Base-by-base conservation (phyloP, 2,888 invertebrate genomes). In the Exephanes ischioxanthus region DNA sequence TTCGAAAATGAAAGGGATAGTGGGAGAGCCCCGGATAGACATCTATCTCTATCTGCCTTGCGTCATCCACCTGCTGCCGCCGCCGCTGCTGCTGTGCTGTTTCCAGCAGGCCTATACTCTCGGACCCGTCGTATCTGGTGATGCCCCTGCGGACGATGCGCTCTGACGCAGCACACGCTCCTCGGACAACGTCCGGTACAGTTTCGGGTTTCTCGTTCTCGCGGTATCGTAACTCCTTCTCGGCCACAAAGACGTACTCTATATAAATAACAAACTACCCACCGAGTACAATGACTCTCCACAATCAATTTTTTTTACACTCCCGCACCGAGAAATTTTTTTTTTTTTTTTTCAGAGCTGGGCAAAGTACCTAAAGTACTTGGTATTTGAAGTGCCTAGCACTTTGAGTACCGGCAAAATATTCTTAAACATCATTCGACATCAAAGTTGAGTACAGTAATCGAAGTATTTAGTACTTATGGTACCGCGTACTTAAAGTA, bases 41-140 rank as follows among this genome's bases (percentile, higher is more conserved):
- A 81, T 80, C 84, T 68, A 71, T 81, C 81, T 75, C 61, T 80
- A 79, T 88, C 84, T 87, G 70, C 73, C 85, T 88, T 87, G 86
- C 87, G 87, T 87, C 88, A 88, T 88, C 85, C 87, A 88, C 88
- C 88, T 88, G 88, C 86, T 78, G 77, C 55, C 76, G 48, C 58
- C 77, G 75, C 33, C 67, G 51, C 41, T 80, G 61, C 51, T 68
- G 68, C 87, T 87, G 86, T 72, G 77, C 45, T 71, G 63, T 58
- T 80, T 58, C n/a, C 48, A 58, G 66, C 66, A 70, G 51, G 26
- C 51, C 6, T 76, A 51, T 53, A 33, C 66, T 76, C 66, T 67
- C 51, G 53, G 51, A 30, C 37, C 14, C 66, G 66, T 67, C 66
- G 76, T 76, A 75, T 76, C 76, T 76, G 37, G 75, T 67, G 76